Evolutionary conservation across 1,140 invertebrate genomes (phyloP), one percentile per base, ranked within the genome.

Genomic region (Drosophila yakuba): DNA sequence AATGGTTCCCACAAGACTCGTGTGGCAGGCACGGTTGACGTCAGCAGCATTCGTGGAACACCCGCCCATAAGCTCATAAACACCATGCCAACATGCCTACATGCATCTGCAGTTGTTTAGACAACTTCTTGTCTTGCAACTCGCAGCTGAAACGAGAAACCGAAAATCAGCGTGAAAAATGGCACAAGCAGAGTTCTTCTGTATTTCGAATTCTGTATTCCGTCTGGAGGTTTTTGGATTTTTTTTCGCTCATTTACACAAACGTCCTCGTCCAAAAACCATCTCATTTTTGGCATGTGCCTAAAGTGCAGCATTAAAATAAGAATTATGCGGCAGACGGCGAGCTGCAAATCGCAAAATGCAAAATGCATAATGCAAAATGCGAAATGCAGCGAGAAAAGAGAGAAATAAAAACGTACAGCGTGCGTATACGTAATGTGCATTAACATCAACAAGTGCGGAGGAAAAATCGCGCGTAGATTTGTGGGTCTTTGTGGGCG

Each of bases 371-470:
- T 54, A 61, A 47, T 48, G 20, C 17, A 17, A 17, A 17, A 17
- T 25, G 48, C 14, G 32, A 38, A 71, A 52, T 58, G 45, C 38
- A 39, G 10, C 41, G n/a, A 25, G 20, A 64, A 64, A 59, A 66
- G 20, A 51, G 36, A 25, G 47, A 51, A 72, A 41, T 54, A 73
- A 61, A 56, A 56, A 20, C 48, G 20, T 38, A 32, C 68, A 66
- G 4, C n/a, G 47, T 79, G 75, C 80, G 80, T 83, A 84, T 83
- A 76, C 80, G 64, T 79, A 79, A 79, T 83, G 64, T 75, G 60
- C 71, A 82, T 64, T 60, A 67, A 47, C 74, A 82, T 74, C 80
- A 83, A 75, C 75, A 83, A 83, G 80, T 83, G 63, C 43, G 71
- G 64, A 28, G 55, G 45, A n/a, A 69, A 54, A 47, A 32, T 47